A percentile compares a stretch with the other conserved stretches of the same genome.
Evolutionary conservation across 37 sponge, comb jelly and placozoan species (phyloP).

Genomic region (Beroe forskalii): DNA sequence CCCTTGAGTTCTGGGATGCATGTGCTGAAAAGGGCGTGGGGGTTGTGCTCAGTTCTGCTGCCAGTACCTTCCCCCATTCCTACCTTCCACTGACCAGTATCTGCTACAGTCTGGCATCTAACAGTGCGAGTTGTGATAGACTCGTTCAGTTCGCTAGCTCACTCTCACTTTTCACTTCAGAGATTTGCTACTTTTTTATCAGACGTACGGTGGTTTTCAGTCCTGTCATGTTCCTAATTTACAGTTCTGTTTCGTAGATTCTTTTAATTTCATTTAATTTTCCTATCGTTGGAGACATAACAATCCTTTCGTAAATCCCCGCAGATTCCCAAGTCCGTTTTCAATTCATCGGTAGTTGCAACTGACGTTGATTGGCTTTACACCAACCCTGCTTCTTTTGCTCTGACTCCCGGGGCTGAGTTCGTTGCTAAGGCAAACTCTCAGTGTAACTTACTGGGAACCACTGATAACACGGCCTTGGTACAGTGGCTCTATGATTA

Average conservation of each 20-base stretch:
- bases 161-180: conserved; percentile 33
- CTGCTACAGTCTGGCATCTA: conserved; percentile 28
- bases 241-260: neutral
- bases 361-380: conserved; percentile 61
- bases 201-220: too few relatives aligned
- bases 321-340: conserved; percentile 42
- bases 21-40: conserved; percentile 62
- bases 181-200: neutral
- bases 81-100: conserved; percentile 34
- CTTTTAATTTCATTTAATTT: neutral
- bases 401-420: conserved; percentile 49
- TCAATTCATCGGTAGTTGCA: neutral
- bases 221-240: neutral
- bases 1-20: conserved; percentile 61
- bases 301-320: neutral
- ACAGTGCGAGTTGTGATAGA: conserved; percentile 40
- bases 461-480: neutral
- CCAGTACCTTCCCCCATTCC: conserved; percentile 51
- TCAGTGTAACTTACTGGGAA: conserved; percentile 37
- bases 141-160: conserved; percentile 55
- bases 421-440: conserved; percentile 40
- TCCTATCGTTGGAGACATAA: neutral
- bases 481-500: conserved; percentile 62
- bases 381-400: conserved; percentile 32
- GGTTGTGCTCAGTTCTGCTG: conserved; percentile 48